A percentile compares a stretch with the other conserved stretches of the same genome.
phyloP scores from a whole-genome alignment of 2,888 invertebrate species.

The Rosalia funebris region DNA sequence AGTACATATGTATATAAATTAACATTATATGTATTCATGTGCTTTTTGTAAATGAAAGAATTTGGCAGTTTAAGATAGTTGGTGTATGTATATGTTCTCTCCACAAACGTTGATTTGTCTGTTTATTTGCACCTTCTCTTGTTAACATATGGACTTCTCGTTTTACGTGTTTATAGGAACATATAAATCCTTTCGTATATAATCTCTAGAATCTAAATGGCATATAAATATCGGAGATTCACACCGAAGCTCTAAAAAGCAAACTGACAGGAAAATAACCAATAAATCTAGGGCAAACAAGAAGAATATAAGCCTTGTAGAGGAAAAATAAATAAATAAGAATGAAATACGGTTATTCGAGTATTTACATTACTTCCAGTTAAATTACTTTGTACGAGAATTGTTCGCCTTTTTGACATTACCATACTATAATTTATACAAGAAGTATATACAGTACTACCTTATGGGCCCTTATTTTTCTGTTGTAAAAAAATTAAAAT shows the following conservation, averaged over 20 bases:
- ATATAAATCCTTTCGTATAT: neutral
- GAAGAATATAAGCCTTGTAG: neutral
- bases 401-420: neutral
- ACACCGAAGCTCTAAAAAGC: slow-evolving; percentile 3
- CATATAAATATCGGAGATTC: slow-evolving; percentile 1
- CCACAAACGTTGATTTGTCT: neutral
- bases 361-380: neutral
- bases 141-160: neutral
- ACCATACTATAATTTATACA: neutral
- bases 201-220: slow-evolving; percentile 8
- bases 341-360: slow-evolving; percentile 9
- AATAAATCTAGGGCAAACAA: slow-evolving; percentile 9
- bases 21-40: no score
- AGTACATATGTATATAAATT: no score
- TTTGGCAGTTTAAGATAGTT: neutral
- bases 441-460: no score
- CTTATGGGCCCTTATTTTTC: no score
- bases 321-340: slow-evolving; percentile 13
- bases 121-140: neutral
- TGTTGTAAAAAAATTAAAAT: no score
- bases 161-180: neutral
- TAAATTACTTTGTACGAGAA: neutral
- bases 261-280: slow-evolving; percentile 4
- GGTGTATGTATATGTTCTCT: neutral
- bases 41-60: no score